Percentiles rank a stretch among this genome's conserved stretches.
Conservation (phyloP, 2,113 vertebrate species). For the Actenoides lindsayi region DNA sequence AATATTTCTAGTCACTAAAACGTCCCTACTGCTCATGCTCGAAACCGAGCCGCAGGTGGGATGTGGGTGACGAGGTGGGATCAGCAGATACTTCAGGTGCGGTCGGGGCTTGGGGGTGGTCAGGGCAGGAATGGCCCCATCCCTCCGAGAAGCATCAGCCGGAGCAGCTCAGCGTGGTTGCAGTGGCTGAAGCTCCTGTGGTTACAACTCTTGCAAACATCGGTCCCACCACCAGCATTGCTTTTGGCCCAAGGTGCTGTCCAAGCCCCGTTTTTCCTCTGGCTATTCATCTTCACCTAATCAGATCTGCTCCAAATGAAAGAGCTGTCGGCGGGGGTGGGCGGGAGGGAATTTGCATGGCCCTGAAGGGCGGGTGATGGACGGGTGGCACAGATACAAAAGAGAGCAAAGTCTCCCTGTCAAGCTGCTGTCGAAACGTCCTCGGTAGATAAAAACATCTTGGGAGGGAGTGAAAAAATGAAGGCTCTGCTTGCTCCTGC, state of each 20-base stretch:
- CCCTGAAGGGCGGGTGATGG: not conserved
- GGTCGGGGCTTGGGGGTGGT: not conserved
- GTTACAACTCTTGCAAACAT: not conserved
- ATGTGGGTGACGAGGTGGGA: not conserved
- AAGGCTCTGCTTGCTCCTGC: not conserved
- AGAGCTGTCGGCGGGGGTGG: not conserved
- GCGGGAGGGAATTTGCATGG: not conserved
- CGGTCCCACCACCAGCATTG: not conserved
- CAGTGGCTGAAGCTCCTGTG: not conserved
- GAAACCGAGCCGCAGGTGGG: accelerated
- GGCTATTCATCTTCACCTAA: not conserved
- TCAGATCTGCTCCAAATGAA: not conserved
- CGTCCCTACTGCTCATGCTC: not conserved
- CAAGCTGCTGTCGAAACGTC: not conserved
- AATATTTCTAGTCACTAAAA: not conserved
- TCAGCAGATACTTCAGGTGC: accelerated
- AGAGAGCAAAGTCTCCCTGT: not conserved
- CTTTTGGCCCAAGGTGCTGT: not conserved
- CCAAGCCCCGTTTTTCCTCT: not conserved
- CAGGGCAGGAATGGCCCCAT: not conserved
- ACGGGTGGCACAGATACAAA: not conserved
- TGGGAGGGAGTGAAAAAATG: not conserved
- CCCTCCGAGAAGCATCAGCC: not conserved
- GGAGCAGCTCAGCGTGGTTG: not conserved
- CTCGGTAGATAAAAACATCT: not conserved